phyloP scores from a whole-genome alignment of 2,888 invertebrate species.

The Tupiocoris notatus region DNA sequence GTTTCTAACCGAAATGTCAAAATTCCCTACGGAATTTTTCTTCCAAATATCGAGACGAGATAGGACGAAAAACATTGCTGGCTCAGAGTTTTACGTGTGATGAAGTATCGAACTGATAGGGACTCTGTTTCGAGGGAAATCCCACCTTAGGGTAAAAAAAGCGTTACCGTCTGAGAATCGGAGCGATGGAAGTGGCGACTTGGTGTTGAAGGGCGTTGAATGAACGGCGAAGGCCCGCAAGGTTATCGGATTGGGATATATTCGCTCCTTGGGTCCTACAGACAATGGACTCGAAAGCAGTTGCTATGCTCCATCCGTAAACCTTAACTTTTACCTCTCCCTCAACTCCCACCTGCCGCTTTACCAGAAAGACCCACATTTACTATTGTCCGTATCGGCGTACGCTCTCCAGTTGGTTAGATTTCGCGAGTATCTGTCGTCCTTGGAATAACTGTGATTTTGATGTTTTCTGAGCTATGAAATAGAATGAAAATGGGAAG shows the following conservation, averaged over 20 bases:
- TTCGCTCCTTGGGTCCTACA: neutral
- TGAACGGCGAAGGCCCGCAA: neutral
- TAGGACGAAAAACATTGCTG: too few relatives aligned
- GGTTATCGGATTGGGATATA: conserved; percentile 7
- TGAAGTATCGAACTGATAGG: neutral
- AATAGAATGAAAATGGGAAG: too few relatives aligned
- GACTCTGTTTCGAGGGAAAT: neutral
- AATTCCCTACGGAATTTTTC: too few relatives aligned
- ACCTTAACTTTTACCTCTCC: neutral
- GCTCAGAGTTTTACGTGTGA: too few relatives aligned
- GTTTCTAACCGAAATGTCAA: too few relatives aligned
- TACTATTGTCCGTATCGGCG: neutral
- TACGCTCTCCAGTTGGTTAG: too few relatives aligned
- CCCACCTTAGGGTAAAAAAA: neutral
- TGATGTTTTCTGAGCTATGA: too few relatives aligned
- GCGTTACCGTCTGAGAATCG: neutral
- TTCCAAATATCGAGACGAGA: too few relatives aligned
- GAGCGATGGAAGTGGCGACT: neutral
- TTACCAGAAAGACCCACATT: neutral
- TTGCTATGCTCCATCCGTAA: conserved; percentile 5
- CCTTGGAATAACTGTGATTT: too few relatives aligned
- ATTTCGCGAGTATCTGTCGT: too few relatives aligned
- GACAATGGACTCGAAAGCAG: neutral
- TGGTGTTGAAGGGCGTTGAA: neutral
- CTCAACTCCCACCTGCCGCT: neutral